Percentiles rank a stretch among this genome's conserved stretches.
phyloP scores from a whole-genome alignment of 1,140 invertebrate genomes.

The Arion vulgaris region DNA sequence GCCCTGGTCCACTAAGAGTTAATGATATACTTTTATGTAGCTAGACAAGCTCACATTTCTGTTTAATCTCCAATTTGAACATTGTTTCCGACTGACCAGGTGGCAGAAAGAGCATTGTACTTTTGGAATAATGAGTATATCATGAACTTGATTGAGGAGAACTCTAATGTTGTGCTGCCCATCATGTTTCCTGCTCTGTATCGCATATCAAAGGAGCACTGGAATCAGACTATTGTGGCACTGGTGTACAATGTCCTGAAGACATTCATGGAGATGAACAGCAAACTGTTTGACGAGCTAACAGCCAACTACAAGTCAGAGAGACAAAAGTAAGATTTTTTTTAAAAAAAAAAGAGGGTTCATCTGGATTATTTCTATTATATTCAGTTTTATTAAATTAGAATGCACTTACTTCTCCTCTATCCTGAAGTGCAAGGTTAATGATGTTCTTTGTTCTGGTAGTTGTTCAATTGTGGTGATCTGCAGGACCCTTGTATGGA shows the following conservation, averaged over 20 bases:
- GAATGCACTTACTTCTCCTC: no score
- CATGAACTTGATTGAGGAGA: constrained; percentile 96
- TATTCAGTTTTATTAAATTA: no score
- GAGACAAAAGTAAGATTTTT: constrained; percentile 68
- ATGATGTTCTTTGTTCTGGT: no score
- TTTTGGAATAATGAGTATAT: constrained; percentile 99
- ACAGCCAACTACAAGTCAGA: constrained; percentile 95
- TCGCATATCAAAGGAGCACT: constrained; percentile 75
- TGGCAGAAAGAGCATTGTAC: constrained; percentile 95
- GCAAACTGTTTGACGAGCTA: constrained; percentile 79
- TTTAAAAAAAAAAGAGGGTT: no score
- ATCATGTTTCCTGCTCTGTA: constrained; percentile 75
- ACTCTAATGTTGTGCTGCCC: constrained; percentile 81
- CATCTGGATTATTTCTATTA: no score
- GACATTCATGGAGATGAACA: constrained; percentile 77
- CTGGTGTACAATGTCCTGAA: constrained; percentile 76
- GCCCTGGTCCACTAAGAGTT: no score
- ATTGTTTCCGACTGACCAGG: constrained; percentile 77
- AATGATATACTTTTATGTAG: no score
- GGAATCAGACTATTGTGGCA: constrained; percentile 76
- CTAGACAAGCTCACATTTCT: no score
- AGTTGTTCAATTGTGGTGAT: no score
- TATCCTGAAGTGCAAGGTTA: no score
- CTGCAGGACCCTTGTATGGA: no score
- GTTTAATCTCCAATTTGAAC: no score